phyloP scores from a whole-genome alignment of 2,888 invertebrate genomes.

The Drosophila mimetica region DNA sequence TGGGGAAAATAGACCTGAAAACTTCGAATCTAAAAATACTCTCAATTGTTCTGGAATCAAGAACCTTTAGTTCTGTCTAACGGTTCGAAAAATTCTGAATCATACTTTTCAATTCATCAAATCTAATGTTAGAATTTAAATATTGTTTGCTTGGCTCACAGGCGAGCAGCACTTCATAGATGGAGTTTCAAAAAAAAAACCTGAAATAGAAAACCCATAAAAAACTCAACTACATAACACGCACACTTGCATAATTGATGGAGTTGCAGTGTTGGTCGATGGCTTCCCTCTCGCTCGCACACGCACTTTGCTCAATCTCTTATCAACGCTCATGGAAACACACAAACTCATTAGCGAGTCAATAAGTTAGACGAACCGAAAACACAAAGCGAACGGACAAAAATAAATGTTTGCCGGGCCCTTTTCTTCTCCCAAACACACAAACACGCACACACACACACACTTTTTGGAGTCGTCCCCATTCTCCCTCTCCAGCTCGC shows the following conservation, averaged over 20 bases:
- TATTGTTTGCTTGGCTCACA: constrained; percentile 61
- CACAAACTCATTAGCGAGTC: constrained; percentile 52
- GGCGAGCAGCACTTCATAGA: constrained; percentile 58
- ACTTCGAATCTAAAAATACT: neutral
- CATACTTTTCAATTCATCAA: constrained; percentile 10
- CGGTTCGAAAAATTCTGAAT: neutral
- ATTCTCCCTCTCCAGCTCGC: neutral
- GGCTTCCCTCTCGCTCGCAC: constrained; percentile 12
- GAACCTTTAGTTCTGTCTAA: neutral
- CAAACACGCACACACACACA: constrained; percentile 2
- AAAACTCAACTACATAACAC: constrained; percentile 1
- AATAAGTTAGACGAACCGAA: constrained; percentile 52
- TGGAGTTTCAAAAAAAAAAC: constrained; percentile 29
- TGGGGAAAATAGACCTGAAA: neutral
- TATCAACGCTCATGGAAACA: constrained; percentile 26
- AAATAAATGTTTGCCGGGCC: constrained; percentile 56
- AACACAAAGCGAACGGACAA: constrained; percentile 37
- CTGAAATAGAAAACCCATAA: constrained; percentile 31
- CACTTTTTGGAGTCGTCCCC: constrained; percentile 38
- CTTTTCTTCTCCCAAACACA: constrained; percentile 37
- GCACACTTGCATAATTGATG: constrained; percentile 42
- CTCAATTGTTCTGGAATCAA: neutral
- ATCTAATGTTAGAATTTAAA: constrained; percentile 61
- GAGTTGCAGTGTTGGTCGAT: constrained; percentile 30
- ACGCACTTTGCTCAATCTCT: constrained; percentile 28